A percentile compares a stretch with the other conserved stretches of the same genome.
phyloP scores from a whole-genome alignment of 2,797 vertebrate species.

The Glossophaga mutica region DNA sequence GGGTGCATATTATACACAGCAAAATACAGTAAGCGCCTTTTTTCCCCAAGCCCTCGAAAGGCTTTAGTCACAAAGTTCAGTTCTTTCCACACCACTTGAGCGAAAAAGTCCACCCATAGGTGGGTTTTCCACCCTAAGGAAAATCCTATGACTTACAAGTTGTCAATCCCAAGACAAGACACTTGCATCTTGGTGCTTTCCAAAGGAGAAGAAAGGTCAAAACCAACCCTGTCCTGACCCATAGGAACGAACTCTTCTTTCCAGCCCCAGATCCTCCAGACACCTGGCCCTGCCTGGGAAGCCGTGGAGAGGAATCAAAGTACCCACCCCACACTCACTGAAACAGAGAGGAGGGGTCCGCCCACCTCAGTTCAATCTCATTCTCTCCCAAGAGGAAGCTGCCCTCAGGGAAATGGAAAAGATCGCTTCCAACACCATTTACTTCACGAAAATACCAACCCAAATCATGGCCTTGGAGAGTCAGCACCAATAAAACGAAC shows the following conservation, averaged over 20 bases:
- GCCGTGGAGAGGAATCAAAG: neutral
- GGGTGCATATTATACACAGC: too few relatives aligned
- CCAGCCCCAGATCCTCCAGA: neutral
- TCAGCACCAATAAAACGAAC: neutral
- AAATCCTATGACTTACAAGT: neutral
- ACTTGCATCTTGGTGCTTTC: neutral
- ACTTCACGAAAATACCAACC: neutral
- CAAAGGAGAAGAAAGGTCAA: neutral
- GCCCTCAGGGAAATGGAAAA: neutral
- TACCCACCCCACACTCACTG: neutral
- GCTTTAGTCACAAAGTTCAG: neutral
- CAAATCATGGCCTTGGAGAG: neutral
- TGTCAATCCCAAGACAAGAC: neutral
- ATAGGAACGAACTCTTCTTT: neutral
- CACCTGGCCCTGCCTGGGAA: neutral
- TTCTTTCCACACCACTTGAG: neutral
- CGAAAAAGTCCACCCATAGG: neutral
- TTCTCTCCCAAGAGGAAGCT: neutral
- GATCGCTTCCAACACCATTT: neutral
- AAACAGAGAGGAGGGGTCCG: neutral
- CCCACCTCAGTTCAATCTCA: too few relatives aligned
- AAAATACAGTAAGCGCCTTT: neutral
- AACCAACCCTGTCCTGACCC: neutral
- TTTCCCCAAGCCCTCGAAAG: neutral
- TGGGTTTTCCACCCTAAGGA: neutral